Conservation (phyloP, 2,888 invertebrate species). For the Ochropacha duplaris region DNA sequence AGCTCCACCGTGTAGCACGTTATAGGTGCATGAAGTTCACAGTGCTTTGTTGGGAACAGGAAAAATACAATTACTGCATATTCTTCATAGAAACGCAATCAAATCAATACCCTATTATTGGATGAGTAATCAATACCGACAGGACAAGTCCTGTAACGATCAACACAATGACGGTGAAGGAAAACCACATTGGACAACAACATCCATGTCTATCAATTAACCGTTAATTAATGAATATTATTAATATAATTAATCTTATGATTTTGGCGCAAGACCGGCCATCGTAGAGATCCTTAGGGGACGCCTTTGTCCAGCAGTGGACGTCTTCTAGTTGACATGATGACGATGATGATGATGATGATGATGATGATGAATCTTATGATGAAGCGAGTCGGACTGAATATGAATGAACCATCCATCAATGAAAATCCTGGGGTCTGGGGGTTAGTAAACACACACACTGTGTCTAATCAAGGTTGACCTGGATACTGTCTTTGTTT, state of each 20-base stretch:
- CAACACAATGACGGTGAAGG: background rate
- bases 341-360: too few species aligned
- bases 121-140: background rate
- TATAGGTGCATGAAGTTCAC: background rate
- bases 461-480: constrained; percentile 62
- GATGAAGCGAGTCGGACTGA: too few species aligned
- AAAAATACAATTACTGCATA: background rate
- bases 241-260: too few species aligned
- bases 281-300: too few species aligned
- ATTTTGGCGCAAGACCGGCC: too few species aligned
- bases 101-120: background rate
- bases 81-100: background rate
- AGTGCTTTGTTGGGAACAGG: background rate
- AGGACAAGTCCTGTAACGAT: background rate
- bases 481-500: constrained; percentile 59
- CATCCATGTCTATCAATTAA: background rate
- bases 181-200: background rate
- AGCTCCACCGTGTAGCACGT: background rate
- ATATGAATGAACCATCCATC: constrained; percentile 17
- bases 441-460: constrained; percentile 29
- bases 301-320: too few species aligned
- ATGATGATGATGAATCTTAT: too few species aligned
- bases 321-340: too few species aligned
- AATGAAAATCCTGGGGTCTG: constrained; percentile 14
- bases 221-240: too few species aligned